A percentile compares a stretch with the other conserved stretches of the same genome.
phyloP scores from a whole-genome alignment of 2,113 vertebrate species.

The Pan troglodytes region DNA sequence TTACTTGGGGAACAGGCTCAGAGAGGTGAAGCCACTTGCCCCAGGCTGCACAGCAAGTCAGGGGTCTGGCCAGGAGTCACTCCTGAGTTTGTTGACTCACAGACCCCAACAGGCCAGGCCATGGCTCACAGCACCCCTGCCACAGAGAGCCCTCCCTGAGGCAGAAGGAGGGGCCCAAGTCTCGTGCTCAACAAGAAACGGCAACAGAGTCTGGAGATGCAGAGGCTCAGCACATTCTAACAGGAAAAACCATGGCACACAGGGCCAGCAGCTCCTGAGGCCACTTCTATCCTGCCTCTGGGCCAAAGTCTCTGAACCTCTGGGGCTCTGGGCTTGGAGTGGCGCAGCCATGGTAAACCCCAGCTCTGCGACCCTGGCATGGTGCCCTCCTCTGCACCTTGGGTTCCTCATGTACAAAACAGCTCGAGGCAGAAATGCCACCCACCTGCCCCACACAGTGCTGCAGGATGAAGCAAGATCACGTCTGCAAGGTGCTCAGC shows the following conservation, averaged over 20 bases:
- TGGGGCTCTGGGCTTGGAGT: too few relatives aligned
- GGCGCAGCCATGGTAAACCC: not conserved
- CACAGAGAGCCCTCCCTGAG: not conserved
- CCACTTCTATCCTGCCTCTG: not conserved
- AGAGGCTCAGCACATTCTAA: not conserved
- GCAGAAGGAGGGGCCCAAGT: not conserved
- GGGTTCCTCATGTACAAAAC: not conserved
- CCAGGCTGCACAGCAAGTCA: not conserved
- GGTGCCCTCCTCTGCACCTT: not conserved
- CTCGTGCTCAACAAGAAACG: not conserved
- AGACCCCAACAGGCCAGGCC: not conserved
- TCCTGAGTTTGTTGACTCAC: not conserved
- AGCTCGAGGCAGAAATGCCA: not conserved
- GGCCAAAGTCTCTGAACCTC: not conserved
- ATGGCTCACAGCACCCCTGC: not conserved
- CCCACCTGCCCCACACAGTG: rapidly evolving
- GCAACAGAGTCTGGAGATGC: not conserved
- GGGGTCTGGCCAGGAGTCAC: not conserved
- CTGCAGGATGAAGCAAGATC: not conserved
- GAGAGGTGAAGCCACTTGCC: not conserved
- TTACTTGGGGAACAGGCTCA: not conserved
- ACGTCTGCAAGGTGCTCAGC: not conserved
- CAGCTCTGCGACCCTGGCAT: rapidly evolving
- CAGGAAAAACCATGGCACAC: not conserved
- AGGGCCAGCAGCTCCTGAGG: not conserved